phyloP scores from a whole-genome alignment of 2,113 vertebrate genomes.

The Dasyurus viverrinus region DNA sequence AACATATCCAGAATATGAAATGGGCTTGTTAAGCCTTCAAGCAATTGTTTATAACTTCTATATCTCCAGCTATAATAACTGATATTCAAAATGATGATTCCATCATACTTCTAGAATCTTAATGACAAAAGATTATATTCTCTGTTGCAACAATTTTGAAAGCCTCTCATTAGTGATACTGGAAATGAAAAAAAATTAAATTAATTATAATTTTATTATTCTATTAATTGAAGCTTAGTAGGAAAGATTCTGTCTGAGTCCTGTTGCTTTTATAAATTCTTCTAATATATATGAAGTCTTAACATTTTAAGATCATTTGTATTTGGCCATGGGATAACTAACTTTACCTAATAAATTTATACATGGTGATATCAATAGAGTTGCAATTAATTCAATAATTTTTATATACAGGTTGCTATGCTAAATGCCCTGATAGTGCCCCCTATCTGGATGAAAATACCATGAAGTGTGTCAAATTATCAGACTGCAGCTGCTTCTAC shows the following conservation, averaged over 20 bases:
- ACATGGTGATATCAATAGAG: background rate
- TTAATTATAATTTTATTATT: background rate
- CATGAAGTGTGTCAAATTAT: slow-evolving; percentile 83
- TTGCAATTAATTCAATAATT: background rate
- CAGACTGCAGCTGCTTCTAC: slow-evolving; percentile 86
- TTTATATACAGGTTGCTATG: slow-evolving; percentile 87
- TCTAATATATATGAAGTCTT: background rate
- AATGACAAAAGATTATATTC: background rate
- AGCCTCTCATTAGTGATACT: background rate
- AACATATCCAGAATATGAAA: slow-evolving; percentile 14
- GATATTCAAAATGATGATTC: background rate
- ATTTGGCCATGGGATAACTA: background rate
- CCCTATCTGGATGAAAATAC: slow-evolving; percentile 90
- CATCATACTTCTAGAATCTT: background rate
- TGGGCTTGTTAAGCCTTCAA: background rate
- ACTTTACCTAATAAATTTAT: background rate
- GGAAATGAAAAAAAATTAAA: background rate
- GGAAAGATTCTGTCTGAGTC: background rate
- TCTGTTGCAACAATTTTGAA: background rate
- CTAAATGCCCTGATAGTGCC: slow-evolving; percentile 84
- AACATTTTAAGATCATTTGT: background rate
- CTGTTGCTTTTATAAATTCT: background rate
- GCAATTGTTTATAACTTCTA: background rate
- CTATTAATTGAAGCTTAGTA: background rate
- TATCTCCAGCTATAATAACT: background rate